These are phyloP conservation scores for Mimas tiliae DNA, from an alignment of 2,888 invertebrate genomes.

Conservation along the genomic window DNA sequence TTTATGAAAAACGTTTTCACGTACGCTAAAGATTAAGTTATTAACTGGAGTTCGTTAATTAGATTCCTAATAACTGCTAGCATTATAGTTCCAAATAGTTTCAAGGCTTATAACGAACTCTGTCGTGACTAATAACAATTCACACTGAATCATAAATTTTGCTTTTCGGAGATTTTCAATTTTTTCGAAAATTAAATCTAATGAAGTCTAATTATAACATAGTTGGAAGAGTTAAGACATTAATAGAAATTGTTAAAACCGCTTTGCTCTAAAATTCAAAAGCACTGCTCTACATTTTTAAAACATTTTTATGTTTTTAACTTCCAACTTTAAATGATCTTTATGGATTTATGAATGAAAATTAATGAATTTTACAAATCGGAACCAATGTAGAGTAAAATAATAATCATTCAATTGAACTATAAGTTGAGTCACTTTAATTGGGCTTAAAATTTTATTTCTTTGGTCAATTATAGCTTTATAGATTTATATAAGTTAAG, in stretches of 20 bases:
- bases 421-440: no score
- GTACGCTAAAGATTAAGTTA: background rate
- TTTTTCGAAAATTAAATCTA: background rate
- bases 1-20: background rate
- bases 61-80: background rate
- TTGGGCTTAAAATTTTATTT: no score
- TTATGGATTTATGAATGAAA: no score
- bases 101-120: background rate
- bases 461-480: no score
- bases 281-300: no score
- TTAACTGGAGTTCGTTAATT: background rate
- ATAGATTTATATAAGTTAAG: no score
- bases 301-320: no score
- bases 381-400: background rate
- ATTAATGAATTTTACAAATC: background rate
- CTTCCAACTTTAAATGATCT: no score
- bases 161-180: background rate
- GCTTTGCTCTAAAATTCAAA: no score
- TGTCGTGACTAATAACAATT: background rate
- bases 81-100: background rate
- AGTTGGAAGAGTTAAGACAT: background rate
- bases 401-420: no score
- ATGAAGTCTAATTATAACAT: background rate
- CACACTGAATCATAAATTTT: background rate
- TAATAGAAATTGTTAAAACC: background rate